A percentile compares a stretch with the other conserved stretches of the same genome.
phyloP scores from a whole-genome alignment of 2,113 vertebrate species.

The Pseudorasbora parva region DNA sequence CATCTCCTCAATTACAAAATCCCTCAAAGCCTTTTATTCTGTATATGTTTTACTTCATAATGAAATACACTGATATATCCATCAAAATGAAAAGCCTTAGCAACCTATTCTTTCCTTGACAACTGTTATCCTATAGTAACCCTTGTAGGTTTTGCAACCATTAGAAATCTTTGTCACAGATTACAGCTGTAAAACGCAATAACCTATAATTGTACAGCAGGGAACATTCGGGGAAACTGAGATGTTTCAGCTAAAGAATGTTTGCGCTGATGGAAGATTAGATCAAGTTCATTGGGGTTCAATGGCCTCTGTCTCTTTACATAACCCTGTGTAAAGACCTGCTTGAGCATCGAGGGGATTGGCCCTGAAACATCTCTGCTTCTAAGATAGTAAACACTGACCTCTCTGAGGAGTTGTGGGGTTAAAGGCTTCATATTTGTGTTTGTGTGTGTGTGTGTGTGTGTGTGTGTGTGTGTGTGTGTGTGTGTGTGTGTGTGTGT shows the following conservation, averaged over 20 bases:
- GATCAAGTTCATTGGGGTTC: slow-evolving; percentile 31
- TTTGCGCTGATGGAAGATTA: slow-evolving; percentile 28
- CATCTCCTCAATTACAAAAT: neutral
- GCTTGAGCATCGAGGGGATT: neutral
- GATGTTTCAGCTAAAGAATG: slow-evolving; percentile 16
- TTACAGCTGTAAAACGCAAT: slow-evolving; percentile 8
- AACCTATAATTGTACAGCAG: neutral
- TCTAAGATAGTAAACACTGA: slow-evolving; percentile 9
- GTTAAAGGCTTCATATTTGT: slow-evolving; percentile 30
- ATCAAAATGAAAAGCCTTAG: neutral
- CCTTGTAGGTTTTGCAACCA: slow-evolving; percentile 12
- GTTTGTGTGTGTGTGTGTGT: slow-evolving; percentile 37
- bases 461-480: slow-evolving; percentile 32
- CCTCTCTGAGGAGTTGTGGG: slow-evolving; percentile 1
- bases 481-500: slow-evolving; percentile 20
- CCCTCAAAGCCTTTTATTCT: neutral
- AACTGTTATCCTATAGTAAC: slow-evolving; percentile 45
- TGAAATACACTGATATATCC: neutral
- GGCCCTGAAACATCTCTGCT: neutral
- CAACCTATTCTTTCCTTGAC: slow-evolving; percentile 42
- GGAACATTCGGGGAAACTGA: neutral
- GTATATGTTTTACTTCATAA: neutral
- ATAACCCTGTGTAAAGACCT: slow-evolving; percentile 5
- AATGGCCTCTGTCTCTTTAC: slow-evolving; percentile 39
- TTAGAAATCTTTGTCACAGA: neutral